A percentile compares a stretch with the other conserved stretches of the same genome.
Conservation (phyloP, 2,113 vertebrate genomes). For the Oncorhynchus kisutch region DNA sequence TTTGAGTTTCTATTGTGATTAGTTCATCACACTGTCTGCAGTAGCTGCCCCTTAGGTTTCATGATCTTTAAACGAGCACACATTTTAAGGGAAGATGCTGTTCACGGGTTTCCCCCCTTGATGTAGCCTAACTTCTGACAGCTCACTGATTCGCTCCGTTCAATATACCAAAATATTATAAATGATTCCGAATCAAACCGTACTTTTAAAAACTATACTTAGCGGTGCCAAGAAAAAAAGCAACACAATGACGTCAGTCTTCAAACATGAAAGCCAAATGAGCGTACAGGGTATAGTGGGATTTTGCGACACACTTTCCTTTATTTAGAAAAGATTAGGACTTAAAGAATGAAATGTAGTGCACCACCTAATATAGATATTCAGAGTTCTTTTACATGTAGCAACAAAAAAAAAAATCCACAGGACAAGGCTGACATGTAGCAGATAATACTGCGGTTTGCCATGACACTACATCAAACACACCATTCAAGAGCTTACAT, state of each 20-base stretch:
- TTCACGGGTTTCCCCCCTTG: background rate
- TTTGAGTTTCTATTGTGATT: slow-evolving; percentile 13
- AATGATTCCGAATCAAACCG: slow-evolving; percentile 23
- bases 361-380: slow-evolving; percentile 69
- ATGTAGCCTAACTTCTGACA: slow-evolving; percentile 7
- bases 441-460: slow-evolving; percentile 53
- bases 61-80: slow-evolving; percentile 10
- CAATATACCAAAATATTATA: background rate
- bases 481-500: slow-evolving; percentile 57
- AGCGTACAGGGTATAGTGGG: slow-evolving; percentile 31
- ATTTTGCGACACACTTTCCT: slow-evolving; percentile 69
- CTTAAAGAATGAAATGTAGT: slow-evolving; percentile 70
- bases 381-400: slow-evolving; percentile 73
- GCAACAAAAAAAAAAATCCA: slow-evolving; percentile 57
- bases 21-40: slow-evolving; percentile 20
- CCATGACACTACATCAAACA: slow-evolving; percentile 70
- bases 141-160: slow-evolving; percentile 13
- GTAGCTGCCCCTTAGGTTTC: slow-evolving; percentile 37
- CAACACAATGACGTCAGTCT: slow-evolving; percentile 42
- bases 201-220: slow-evolving; percentile 38
- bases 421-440: slow-evolving; percentile 64
- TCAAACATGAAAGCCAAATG: slow-evolving; percentile 62
- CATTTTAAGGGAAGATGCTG: slow-evolving; percentile 17
- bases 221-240: slow-evolving; percentile 30
- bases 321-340: slow-evolving; percentile 77